These are phyloP conservation scores for Peromyscus aztecus DNA, from an alignment of 2,797 vertebrate genomes.

Conservation along the genomic window DNA sequence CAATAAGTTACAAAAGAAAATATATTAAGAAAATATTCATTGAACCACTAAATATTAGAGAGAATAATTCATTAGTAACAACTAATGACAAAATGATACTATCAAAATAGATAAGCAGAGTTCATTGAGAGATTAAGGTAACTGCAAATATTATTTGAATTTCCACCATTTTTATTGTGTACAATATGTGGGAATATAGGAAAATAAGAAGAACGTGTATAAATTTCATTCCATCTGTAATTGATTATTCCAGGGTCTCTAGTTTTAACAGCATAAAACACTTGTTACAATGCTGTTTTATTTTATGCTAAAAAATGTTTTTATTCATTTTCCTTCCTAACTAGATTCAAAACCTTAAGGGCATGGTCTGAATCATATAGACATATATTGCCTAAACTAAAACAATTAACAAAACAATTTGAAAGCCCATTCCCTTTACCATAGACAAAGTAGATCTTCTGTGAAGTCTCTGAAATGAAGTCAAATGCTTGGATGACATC, in stretches of 20 bases:
- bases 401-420: not conserved
- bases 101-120: not conserved
- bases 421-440: not conserved
- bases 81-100: not conserved
- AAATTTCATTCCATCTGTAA: not conserved
- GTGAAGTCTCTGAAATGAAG: slow-evolving; percentile 9
- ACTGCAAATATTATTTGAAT: not conserved
- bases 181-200: not conserved
- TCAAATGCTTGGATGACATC: not conserved
- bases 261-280: not conserved
- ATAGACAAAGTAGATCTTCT: not conserved
- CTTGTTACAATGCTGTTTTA: not conserved
- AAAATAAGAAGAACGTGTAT: not conserved
- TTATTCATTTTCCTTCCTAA: not conserved
- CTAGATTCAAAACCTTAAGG: not conserved
- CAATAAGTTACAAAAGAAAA: not conserved
- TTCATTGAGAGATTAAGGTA: not conserved
- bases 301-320: not conserved
- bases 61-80: not conserved
- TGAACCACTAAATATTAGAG: not conserved
- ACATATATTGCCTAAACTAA: not conserved
- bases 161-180: not conserved
- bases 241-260: not conserved
- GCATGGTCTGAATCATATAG: not conserved
- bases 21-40: not conserved